phyloP scores from a whole-genome alignment of 1,140 invertebrate genomes.

The Lanistes nyassanus region DNA sequence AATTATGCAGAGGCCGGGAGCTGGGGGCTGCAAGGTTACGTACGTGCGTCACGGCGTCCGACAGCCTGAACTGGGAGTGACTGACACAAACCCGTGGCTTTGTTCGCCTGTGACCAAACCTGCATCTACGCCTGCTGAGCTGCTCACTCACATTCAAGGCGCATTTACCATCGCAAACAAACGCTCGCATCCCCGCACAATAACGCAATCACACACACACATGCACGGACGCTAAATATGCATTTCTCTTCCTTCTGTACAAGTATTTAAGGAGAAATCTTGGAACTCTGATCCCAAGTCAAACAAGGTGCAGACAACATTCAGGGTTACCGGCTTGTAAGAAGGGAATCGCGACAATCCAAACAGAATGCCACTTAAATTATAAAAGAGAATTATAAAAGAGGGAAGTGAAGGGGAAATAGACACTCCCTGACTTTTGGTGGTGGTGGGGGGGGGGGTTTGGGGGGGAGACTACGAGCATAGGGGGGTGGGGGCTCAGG shows the following conservation, averaged over 20 bases:
- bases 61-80: not conserved
- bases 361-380: not conserved
- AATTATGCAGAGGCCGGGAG: no score
- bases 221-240: constrained; percentile 6
- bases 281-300: not conserved
- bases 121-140: not conserved
- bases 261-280: no score
- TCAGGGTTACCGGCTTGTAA: not conserved
- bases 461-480: no score
- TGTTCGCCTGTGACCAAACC: not conserved
- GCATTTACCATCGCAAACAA: not conserved
- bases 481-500: no score
- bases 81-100: not conserved
- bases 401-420: not conserved
- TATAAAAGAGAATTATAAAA: not conserved
- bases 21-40: not conserved
- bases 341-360: not conserved
- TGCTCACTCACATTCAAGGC: not conserved
- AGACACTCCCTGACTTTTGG: no score
- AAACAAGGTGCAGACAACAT: not conserved
- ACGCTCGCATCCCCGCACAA: constrained; percentile 13
- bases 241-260: no score
- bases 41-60: no score
- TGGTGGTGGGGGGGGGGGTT: no score
- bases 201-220: constrained; percentile 4